Conservation (phyloP, 1,140 invertebrate genomes). For the Olivierus martensii region DNA sequence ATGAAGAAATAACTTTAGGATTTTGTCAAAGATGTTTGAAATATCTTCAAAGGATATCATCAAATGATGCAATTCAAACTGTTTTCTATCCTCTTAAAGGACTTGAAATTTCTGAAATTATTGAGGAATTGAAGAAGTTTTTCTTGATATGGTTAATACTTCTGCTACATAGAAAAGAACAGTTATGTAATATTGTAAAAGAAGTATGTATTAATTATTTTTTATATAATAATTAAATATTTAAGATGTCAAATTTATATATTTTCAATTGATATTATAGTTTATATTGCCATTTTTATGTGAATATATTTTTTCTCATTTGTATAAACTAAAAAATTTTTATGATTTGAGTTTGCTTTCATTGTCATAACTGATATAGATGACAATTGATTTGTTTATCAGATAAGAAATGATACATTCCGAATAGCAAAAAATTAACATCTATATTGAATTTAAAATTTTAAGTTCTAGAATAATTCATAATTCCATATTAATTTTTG, state of each 20-base stretch:
- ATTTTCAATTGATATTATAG: neutral
- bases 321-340: neutral
- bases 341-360: neutral
- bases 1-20: slow-evolving; percentile 8
- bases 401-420: no score
- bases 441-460: no score
- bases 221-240: neutral
- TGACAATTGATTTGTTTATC: no score
- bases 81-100: neutral
- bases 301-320: neutral
- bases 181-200: slow-evolving; percentile 4
- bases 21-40: slow-evolving; percentile 5
- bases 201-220: slow-evolving; percentile 3
- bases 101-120: neutral
- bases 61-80: neutral
- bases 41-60: no score
- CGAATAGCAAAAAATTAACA: no score
- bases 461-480: no score
- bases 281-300: neutral
- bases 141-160: slow-evolving; percentile 13
- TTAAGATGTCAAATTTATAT: neutral
- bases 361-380: no score
- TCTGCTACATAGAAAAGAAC: slow-evolving; percentile 4
- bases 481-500: no score
- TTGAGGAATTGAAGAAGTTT: slow-evolving; percentile 1